Base-by-base conservation (phyloP, 2,113 vertebrate genomes). In the Acanthochromis polyacanthus region DNA sequence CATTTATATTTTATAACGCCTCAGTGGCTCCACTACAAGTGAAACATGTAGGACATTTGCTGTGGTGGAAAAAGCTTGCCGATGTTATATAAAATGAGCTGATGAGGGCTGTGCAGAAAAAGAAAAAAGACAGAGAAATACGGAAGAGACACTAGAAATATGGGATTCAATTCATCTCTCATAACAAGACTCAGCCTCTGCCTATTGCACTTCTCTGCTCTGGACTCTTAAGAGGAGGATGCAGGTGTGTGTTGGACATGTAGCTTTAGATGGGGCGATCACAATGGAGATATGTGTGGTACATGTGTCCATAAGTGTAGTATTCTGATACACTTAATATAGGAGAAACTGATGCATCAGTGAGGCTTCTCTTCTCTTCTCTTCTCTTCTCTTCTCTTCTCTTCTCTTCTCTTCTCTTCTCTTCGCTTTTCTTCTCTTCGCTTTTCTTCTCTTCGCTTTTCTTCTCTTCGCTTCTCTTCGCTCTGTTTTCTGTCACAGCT, bases 401-500 rank as follows among this genome's bases (percentile, higher is more conserved):
- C 38, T 71, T 60, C 14, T 64, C 30, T 55, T 32, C 36, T n/a
- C 16, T 58, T 9, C 7, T 46, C 51, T 50, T 14, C 11, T 65
- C 15, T 64, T 10, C 4, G 20, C 55, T 77, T 2, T 5, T 45
- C 28, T 55, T 3, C 40, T 6, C 20, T 56, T 4, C n/a, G 23
- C 43, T 57, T 36, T 15, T 50, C 40, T 66, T 22, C n/a, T 62
- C 28, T 67, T 23, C 30, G 62, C 30, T 80, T 36, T 19, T 48
- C 67, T 67, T 30, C 51, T 32, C 45, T 78, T 58, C 7, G 28
- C 38, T 71, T 60, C 14, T 64, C 30, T 55, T 32, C 36, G n/a
- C 16, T 58, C 61, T n/a, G 9, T 50, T 80, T 48, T 60, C 76
- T 82, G 83, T 90, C 90, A 83, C 50, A 59, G 78, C 70, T 45